Conservation (phyloP, 2,888 invertebrate species). For the Archaeoteleia sp. region DNA sequence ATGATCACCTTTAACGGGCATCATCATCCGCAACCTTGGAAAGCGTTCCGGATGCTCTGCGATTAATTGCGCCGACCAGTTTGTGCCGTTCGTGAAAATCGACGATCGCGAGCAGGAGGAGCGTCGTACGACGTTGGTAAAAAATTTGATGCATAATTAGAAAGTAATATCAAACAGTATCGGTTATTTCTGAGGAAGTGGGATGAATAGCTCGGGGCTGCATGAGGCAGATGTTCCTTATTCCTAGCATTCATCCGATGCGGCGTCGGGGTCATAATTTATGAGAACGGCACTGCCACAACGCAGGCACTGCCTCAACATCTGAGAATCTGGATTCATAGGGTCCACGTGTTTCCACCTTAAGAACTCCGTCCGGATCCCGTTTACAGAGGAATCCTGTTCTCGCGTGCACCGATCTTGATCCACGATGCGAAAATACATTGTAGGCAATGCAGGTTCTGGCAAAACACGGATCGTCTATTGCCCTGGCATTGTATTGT, state of each 20-base stretch:
- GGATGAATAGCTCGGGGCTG: background rate
- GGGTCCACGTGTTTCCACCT: constrained; percentile 16
- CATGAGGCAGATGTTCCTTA: background rate
- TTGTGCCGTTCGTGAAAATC: too few relatives aligned
- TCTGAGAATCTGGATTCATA: constrained; percentile 12
- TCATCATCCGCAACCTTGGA: too few relatives aligned
- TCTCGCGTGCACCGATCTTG: constrained; percentile 16
- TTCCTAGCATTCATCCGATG: constrained; percentile 2
- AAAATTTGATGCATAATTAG: too few relatives aligned
- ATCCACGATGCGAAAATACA: constrained; percentile 9
- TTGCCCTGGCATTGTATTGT: constrained; percentile 14
- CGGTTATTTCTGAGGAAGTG: too few relatives aligned
- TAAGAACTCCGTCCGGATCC: constrained; percentile 10
- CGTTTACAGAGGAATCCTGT: constrained; percentile 15
- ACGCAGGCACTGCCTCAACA: constrained; percentile 4
- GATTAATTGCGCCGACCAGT: too few relatives aligned
- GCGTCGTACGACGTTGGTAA: too few relatives aligned
- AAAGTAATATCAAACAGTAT: too few relatives aligned
- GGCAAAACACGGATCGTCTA: constrained; percentile 7
- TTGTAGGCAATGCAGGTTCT: constrained; percentile 7
- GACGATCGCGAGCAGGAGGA: too few relatives aligned
- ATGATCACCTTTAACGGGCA: too few relatives aligned
- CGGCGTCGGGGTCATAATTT: constrained; percentile 9
- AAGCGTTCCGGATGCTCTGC: too few relatives aligned
- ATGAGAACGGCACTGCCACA: background rate